Evolutionary conservation across 1,140 invertebrate species (phyloP).

Genomic region (Zaprionus vittiger): DNA sequence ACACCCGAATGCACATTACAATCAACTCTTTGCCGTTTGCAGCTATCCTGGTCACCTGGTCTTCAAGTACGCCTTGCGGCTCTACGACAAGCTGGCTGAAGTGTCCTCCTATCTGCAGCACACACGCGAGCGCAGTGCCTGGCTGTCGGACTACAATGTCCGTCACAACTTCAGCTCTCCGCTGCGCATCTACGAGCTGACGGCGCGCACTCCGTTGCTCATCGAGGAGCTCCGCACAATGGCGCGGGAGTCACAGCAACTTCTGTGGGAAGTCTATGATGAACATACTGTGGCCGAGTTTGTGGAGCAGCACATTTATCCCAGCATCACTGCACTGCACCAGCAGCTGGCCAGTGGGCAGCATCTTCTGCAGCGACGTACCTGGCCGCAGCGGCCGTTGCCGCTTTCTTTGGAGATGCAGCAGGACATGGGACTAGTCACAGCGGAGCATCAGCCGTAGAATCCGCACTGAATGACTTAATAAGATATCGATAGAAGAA

Average conservation of each 20-base stretch:
- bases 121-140: constrained; percentile 85
- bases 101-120: constrained; percentile 83
- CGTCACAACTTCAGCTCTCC: constrained; percentile 91
- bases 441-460: constrained; percentile 28
- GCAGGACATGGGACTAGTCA: constrained; percentile 64
- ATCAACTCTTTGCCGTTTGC: constrained; percentile 73
- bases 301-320: constrained; percentile 87
- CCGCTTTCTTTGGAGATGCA: constrained; percentile 61
- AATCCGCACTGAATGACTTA: constrained; percentile 33
- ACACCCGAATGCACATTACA: constrained; percentile 72
- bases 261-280: constrained; percentile 89
- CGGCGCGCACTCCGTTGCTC: constrained; percentile 87
- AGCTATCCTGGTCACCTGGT: constrained; percentile 86
- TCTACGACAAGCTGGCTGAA: constrained; percentile 86
- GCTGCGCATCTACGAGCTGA: constrained; percentile 89
- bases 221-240: constrained; percentile 87
- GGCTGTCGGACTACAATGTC: constrained; percentile 92
- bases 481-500: neutral
- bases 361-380: constrained; percentile 77
- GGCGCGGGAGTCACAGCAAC: constrained; percentile 87
- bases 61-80: constrained; percentile 86
- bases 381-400: constrained; percentile 83
- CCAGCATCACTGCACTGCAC: constrained; percentile 84
- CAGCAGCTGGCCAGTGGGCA: constrained; percentile 84
- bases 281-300: constrained; percentile 90